phyloP scores from a whole-genome alignment of 2,797 vertebrate genomes.

The Cephalopachus bancanus region DNA sequence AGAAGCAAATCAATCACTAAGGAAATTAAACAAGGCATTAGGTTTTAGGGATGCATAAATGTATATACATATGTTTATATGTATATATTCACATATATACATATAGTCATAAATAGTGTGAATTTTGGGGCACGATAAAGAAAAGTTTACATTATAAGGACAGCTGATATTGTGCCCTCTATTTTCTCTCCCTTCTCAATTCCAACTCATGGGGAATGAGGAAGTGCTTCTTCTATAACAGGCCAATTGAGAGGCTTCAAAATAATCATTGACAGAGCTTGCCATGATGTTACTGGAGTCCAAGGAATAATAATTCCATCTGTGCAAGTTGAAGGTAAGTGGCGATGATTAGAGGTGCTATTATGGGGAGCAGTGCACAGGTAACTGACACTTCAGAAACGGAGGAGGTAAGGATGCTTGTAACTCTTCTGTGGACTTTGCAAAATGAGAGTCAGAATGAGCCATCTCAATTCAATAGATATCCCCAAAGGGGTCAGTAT shows the following conservation, averaged over 20 bases:
- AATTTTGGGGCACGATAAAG: background rate
- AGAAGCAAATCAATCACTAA: background rate
- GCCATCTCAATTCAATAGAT: background rate
- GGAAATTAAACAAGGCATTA: background rate
- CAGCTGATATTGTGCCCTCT: background rate
- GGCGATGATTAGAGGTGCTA: background rate
- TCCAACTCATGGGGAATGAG: background rate
- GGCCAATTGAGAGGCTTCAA: background rate
- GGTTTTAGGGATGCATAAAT: background rate
- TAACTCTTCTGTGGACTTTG: background rate
- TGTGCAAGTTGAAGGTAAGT: background rate
- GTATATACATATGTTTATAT: background rate
- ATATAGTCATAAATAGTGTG: background rate
- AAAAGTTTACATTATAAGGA: background rate
- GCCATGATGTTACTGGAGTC: background rate
- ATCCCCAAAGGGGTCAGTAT: background rate
- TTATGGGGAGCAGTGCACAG: background rate
- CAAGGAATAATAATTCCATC: background rate
- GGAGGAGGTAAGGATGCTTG: background rate
- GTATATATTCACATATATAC: background rate
- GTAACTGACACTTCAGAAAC: background rate
- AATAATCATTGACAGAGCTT: background rate
- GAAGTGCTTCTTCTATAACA: background rate
- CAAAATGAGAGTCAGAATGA: background rate
- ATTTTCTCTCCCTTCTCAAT: background rate